Evolutionary conservation across 92 coral and sea anemone species (phyloP).

Genomic region (Phenganax subtilis): DNA sequence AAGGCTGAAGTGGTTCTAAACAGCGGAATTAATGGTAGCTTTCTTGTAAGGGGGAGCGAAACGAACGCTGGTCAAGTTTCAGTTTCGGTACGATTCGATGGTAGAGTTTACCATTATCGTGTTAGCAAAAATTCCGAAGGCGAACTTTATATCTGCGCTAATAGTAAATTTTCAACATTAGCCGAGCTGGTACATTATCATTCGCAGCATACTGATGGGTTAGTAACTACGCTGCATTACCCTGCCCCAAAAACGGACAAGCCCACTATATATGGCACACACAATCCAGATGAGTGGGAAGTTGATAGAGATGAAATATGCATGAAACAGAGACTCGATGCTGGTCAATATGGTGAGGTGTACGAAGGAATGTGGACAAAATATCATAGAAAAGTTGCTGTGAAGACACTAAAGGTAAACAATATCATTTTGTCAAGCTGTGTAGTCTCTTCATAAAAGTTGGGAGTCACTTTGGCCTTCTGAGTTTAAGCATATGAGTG

Average conservation of each 20-base stretch:
- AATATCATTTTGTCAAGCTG: neutral
- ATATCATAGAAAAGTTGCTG: conserved; percentile 79
- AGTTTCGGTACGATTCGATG: conserved; percentile 88
- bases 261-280: conserved; percentile 87
- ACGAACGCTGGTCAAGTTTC: conserved; percentile 93
- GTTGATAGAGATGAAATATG: conserved; percentile 89
- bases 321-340: conserved; percentile 91
- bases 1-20: conserved; percentile 88
- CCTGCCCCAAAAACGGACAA: conserved; percentile 94
- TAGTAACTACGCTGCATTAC: conserved; percentile 92
- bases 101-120: conserved; percentile 92
- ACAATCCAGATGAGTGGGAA: conserved; percentile 97
- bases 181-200: conserved; percentile 98
- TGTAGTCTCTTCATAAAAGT: neutral
- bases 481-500: neutral
- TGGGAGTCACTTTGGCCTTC: too few relatives aligned
- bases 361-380: conserved; percentile 97
- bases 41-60: conserved; percentile 94
- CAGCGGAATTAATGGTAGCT: conserved; percentile 98
- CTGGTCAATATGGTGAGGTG: conserved; percentile 98
- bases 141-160: conserved; percentile 75
- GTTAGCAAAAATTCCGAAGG: conserved; percentile 74
- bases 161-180: conserved; percentile 73
- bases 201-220: conserved; percentile 91
- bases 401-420: conserved; percentile 89